These are phyloP conservation scores for Notechis scutatus DNA, from an alignment of 2,113 vertebrate genomes.

Conservation along the genomic window DNA sequence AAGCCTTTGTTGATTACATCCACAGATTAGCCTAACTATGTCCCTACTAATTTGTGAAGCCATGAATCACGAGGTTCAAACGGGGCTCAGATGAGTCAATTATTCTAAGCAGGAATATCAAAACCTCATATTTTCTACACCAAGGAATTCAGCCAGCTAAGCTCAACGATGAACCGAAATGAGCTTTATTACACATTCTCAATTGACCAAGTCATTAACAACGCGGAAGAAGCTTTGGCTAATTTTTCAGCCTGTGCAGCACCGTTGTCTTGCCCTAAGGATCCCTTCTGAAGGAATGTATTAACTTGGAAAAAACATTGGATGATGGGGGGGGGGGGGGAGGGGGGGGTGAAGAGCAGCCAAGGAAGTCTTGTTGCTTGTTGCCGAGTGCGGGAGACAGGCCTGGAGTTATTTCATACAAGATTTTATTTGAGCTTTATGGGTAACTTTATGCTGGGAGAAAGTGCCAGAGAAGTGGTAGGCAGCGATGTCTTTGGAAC, in stretches of 20 bases:
- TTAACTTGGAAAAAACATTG: conserved; percentile 67
- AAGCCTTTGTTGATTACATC: conserved; percentile 75
- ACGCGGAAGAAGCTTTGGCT: conserved; percentile 66
- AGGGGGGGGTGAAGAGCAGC: background rate
- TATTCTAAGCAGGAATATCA: conserved; percentile 80
- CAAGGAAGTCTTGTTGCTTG: background rate
- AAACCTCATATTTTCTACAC: conserved; percentile 80
- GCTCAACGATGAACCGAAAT: conserved; percentile 77
- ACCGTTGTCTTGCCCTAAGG: conserved; percentile 65
- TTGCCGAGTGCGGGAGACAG: conserved; percentile 38
- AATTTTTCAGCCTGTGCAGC: conserved; percentile 73
- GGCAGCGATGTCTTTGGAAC: background rate
- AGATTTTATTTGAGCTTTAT: conserved; percentile 25
- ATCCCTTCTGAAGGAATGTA: conserved; percentile 66
- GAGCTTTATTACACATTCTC: conserved; percentile 77
- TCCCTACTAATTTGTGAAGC: conserved; percentile 85
- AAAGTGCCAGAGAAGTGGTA: conserved; percentile 22
- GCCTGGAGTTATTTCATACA: conserved; percentile 37
- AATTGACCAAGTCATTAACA: conserved; percentile 83
- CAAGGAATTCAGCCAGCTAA: conserved; percentile 72
- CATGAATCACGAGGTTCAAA: conserved; percentile 82
- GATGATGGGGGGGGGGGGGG: conserved; percentile 55
- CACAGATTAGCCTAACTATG: conserved; percentile 75
- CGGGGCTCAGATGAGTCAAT: conserved; percentile 83
- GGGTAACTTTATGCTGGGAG: background rate